Base-by-base conservation (phyloP, 2,888 invertebrate genomes). In the Colletes collaris region DNA sequence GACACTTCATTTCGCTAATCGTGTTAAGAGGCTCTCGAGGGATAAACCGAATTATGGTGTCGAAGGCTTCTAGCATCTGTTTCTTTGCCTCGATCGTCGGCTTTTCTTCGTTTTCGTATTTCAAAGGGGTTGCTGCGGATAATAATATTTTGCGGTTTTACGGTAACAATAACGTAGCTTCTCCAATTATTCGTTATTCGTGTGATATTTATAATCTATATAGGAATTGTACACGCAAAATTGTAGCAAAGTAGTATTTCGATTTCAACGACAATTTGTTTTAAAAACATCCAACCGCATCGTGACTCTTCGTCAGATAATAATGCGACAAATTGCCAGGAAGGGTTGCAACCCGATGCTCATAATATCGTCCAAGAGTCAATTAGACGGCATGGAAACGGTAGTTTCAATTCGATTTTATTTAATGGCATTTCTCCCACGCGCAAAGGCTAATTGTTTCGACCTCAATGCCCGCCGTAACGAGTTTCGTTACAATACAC, bases 401-500 rank as follows among this genome's bases (percentile, higher is more conserved):
- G 10, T 50, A 27, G 52, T 46, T 63, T 49, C 65, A 59, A 72
- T 71, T 71, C 63, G 53, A 70, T 81, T 72, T 72, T 50, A 27
- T 64, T 77, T 64, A 59, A 72, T 58, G 55, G 53, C 44, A 7
- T 55, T 19, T 11, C 55, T 10, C 10, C 65, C 55, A 52, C 76
- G 55, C 56, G 3, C 46, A 10, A 27, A 16, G 50, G 76, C 79
- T 87, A 89, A 89, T 90, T 89, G 88, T 86, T 86, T 88, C 85
- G 87, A 83, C 83, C 83, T 79, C 85, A 87, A 89, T 85, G 87
- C 64, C 76, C 75, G 78, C 58, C 72, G 68, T 70, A 83, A 88
- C 80, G 87, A 89, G 77, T 86, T 87, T 87, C 82, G 71, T 59
- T 82, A 86, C 82, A 86, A 89, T 89, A 86, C 83, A 83, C 81